Base-by-base conservation (phyloP, 2,888 invertebrate species). In the Nebria salina region DNA sequence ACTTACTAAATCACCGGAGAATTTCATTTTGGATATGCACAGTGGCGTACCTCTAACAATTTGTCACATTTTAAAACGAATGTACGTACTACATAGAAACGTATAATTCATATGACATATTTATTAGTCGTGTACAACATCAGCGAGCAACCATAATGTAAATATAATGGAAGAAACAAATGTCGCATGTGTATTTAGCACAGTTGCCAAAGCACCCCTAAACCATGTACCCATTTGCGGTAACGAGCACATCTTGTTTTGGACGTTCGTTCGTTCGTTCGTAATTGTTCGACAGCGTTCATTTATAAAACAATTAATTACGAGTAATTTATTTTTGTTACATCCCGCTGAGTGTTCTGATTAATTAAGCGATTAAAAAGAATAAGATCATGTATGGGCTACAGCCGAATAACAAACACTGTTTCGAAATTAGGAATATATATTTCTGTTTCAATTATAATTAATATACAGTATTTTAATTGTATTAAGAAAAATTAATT, bases 281-380 rank as follows among this genome's bases (percentile, higher is more conserved):
- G 81, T 72, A 66, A 81, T 81, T 76, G 81, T 81, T 81, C 81
- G 76, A 65, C 54, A 26, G n/a, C 15, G 20, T 76, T 76, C 81
- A 76, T 72, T 81, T 76, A 81, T 81, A 81, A 81, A 81, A 81
- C 81, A 81, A 81, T 81, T 81, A 81, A 81, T 76, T 81, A 81
- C 75, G 70, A 54, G 79, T 75, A 74, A 79, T 79, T 79, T 79
- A 75, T 79, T 42, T 73, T 68, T 65, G 74, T 42, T 70, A 77
- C 54, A 25, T 72, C 74, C 75, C 42, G 68, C 79, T 41, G 74
- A 34, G 54, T 41, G 15, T 15, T 43, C 73, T 74, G 79, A 79
- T 79, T 79, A 79, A 79, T 79, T 79, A 79, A 79, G 79, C 73
- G 79, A 79, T 79, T 74, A 54, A 54, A 54, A 54, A 54, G 13